phyloP scores from a whole-genome alignment of 2,113 vertebrate species.

The Dolichotis patagonum region DNA sequence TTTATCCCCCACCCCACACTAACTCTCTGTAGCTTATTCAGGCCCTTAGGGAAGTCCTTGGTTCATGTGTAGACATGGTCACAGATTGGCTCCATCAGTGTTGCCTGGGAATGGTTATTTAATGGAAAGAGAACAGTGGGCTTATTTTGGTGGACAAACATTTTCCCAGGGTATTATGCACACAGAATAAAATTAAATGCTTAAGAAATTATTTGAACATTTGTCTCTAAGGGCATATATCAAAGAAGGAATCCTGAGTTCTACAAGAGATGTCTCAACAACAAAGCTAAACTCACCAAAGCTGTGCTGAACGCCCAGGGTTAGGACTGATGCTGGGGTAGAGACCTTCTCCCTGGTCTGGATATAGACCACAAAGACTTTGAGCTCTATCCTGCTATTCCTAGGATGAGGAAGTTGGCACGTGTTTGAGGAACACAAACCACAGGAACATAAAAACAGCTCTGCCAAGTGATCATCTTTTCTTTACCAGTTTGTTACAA shows the following conservation, averaged over 20 bases:
- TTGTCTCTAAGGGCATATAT: background rate
- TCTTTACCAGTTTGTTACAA: background rate
- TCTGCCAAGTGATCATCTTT: accelerated
- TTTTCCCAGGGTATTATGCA: background rate
- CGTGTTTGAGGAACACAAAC: background rate
- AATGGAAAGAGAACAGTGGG: too few species aligned
- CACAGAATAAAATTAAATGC: background rate
- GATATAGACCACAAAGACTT: accelerated
- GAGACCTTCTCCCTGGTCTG: accelerated
- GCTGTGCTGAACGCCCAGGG: background rate
- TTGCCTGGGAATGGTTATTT: background rate
- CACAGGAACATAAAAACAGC: accelerated
- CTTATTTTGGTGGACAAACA: background rate
- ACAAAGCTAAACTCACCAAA: background rate
- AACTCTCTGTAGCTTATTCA: accelerated
- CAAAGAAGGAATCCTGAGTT: background rate
- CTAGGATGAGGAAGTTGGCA: background rate
- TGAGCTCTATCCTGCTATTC: accelerated
- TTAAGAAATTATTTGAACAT: background rate
- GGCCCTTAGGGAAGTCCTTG: background rate
- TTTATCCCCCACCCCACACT: too few species aligned
- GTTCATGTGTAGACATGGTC: accelerated
- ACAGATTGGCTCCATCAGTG: too few species aligned
- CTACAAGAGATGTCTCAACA: too few species aligned
- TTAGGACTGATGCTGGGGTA: too few species aligned